Base-by-base conservation (phyloP, 2,888 invertebrate species). In the Nezara viridula region DNA sequence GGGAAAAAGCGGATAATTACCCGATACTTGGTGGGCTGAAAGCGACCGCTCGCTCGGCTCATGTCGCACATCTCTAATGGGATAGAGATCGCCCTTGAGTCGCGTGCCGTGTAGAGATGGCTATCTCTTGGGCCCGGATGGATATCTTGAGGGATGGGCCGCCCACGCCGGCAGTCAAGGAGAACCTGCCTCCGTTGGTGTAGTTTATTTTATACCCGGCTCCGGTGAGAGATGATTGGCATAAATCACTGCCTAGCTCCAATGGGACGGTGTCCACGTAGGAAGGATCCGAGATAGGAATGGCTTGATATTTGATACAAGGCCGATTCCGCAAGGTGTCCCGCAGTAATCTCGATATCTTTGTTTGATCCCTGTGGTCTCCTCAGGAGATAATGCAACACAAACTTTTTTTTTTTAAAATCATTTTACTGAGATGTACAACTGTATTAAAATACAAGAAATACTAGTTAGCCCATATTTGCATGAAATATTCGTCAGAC, bases 191-290 rank as follows among this genome's bases (percentile, higher is more conserved):
- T 47, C 44, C 24, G 77, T 44, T 77, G 24, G 77, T 40, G 77
- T 77, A 7, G 81, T 47, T 81, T 44, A 81, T 81, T 81, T 47
- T 81, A 44, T 81, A 10, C 24, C 44, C 81, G n/a, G n/a, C 44
- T n/a, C 44, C 24, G 44, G 40, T 81, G 81, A 81, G n/a, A 81
- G 40, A 81, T 81, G 81, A 81, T 81, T 81, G 81, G 44, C 81
- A 81, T 81, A 44, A 40, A 81, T 81, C 81, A 81, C 44, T 81
- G 44, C 66, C 37, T 32, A 7, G 66, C 27, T 16, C 60, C n/a
- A n/a, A n/a, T 12, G 55, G 10, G 16, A 27, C 60, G 60, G 32
- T 73, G 66, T 73, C 37, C 66, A 73, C 66, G 66, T 73, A 37
- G 66, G 66, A 37, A 27, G 32, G 66, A 37, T 16, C 21, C 2